Evolutionary conservation across 2,797 vertebrate species (phyloP).

Genomic region (Uromys caudimaculatus): DNA sequence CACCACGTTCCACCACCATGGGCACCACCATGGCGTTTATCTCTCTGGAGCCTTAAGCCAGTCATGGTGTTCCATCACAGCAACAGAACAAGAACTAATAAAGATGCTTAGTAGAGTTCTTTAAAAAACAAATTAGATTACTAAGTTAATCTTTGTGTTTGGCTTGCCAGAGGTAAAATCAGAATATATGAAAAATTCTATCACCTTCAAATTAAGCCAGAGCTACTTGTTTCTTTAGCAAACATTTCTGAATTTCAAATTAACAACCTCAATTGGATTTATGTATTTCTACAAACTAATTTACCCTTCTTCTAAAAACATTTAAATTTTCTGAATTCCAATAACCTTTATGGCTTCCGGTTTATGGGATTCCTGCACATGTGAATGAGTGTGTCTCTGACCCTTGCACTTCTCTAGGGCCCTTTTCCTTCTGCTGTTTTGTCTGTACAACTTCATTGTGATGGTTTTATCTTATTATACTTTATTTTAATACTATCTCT

Average conservation of each 20-base stretch:
- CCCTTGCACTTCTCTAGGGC: neutral
- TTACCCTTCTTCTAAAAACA: slow-evolving; percentile 15
- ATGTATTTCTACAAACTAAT: neutral
- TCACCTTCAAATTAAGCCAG: neutral
- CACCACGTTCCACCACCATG: neutral
- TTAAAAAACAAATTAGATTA: slow-evolving; percentile 13
- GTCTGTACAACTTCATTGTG: neutral
- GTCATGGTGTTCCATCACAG: neutral
- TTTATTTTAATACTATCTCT: neutral
- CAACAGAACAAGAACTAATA: neutral
- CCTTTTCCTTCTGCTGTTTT: neutral
- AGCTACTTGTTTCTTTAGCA: neutral
- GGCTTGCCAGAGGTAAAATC: neutral
- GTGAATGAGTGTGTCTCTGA: neutral
- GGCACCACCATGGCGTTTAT: too few species aligned
- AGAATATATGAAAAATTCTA: neutral
- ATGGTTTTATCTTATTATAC: neutral
- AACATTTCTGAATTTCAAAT: neutral
- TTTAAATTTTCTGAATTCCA: slow-evolving; percentile 29
- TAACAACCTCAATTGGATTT: neutral
- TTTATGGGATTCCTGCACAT: neutral
- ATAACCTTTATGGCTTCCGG: neutral
- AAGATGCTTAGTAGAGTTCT: neutral
- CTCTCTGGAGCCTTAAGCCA: neutral
- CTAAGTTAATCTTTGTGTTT: neutral